Evolutionary conservation across 2,113 vertebrate species (phyloP).

Genomic region (Candoia aspera): DNA sequence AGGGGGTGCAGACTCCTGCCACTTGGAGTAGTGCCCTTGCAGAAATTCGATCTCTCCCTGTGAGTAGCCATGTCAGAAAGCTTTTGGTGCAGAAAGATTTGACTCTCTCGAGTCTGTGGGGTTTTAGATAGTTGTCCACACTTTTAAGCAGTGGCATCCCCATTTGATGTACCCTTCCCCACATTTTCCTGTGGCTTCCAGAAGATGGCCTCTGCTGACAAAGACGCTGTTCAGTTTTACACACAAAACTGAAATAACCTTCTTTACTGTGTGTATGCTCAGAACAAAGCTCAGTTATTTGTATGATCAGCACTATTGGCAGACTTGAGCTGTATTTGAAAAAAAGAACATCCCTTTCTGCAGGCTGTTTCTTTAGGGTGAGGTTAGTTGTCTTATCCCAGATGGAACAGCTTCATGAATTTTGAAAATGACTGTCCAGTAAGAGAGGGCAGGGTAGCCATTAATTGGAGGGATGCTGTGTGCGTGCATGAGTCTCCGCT

Average conservation of each 20-base stretch:
- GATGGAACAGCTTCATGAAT: not conserved
- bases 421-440: not conserved
- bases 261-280: not conserved
- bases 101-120: not conserved
- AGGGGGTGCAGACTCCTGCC: not conserved
- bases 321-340: not conserved
- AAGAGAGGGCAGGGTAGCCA: not conserved
- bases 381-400: not conserved
- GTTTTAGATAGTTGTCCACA: not conserved
- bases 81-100: not conserved
- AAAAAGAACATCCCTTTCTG: not conserved
- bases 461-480: not conserved
- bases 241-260: not conserved
- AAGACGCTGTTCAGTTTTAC: not conserved
- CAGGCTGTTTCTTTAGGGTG: not conserved
- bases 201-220: not conserved
- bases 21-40: not conserved
- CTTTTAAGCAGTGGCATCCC: not conserved
- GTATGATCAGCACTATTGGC: not conserved
- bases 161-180: not conserved
- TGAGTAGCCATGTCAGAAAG: not conserved
- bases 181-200: slow-evolving; percentile 7
- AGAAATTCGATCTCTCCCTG: not conserved
- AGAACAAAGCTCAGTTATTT: not conserved
- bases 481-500: not conserved